Conservation (phyloP, 2,888 invertebrate genomes). For the Dryobota labecula region DNA sequence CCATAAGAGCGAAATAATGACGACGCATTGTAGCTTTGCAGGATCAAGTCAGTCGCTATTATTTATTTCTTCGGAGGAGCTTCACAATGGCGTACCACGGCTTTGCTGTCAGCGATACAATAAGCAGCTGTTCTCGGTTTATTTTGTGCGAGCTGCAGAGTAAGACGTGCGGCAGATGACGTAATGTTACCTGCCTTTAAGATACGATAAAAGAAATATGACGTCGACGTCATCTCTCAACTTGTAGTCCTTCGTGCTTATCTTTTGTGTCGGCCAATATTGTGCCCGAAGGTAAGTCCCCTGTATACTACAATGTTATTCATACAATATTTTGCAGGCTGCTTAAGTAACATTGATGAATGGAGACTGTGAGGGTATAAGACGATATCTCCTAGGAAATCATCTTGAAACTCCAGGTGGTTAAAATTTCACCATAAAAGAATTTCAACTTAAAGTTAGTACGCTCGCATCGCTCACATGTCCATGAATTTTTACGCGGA, state of each 20-base stretch:
- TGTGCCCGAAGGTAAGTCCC: conserved; percentile 60
- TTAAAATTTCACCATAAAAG: conserved; percentile 29
- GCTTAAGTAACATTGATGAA: conserved; percentile 58
- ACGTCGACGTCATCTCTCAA: conserved; percentile 70
- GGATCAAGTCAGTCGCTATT: conserved; percentile 88
- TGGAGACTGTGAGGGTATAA: conserved; percentile 37
- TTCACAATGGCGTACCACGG: conserved; percentile 84
- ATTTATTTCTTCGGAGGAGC: conserved; percentile 84
- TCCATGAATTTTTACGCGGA: conserved; percentile 78
- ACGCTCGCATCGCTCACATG: conserved; percentile 70
- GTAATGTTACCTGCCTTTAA: conserved; percentile 81
- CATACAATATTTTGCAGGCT: conserved; percentile 39
- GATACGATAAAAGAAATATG: conserved; percentile 75
- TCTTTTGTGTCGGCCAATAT: conserved; percentile 75
- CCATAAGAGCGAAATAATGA: conserved; percentile 85
- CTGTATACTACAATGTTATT: conserved; percentile 39
- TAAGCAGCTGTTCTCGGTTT: conserved; percentile 84
- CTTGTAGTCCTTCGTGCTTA: conserved; percentile 74
- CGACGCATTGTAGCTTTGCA: conserved; percentile 83
- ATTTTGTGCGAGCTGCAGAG: conserved; percentile 78
- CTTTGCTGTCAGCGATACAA: conserved; percentile 88
- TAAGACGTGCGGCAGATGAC: conserved; percentile 82
- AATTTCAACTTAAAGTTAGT: conserved; percentile 24
- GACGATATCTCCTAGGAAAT: conserved; percentile 61
- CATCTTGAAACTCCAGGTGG: conserved; percentile 26